Base-by-base conservation (phyloP, 2,888 invertebrate genomes). In the Cynaeus angustus region DNA sequence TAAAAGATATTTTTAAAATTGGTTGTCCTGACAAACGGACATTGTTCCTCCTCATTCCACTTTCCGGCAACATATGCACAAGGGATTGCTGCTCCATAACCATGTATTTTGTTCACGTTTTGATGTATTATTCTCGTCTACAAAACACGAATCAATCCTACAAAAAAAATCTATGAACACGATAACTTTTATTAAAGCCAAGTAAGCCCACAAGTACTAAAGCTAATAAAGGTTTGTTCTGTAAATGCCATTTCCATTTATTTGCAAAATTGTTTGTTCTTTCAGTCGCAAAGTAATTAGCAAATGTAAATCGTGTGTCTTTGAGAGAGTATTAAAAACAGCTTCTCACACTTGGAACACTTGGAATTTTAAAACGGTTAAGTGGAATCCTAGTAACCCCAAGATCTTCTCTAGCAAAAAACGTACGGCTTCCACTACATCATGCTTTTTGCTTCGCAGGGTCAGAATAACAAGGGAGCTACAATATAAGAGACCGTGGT, bases 1-100 rank as follows among this genome's bases (percentile, higher is more conserved):
- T 72, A 75, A 74, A 72, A 70, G 67, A 67, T 70, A 74, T 73
- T 73, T 72, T 65, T 46, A 70, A 75, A 75, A 75, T 75, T 75
- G 75, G 68, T 71, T 67, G 71, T 75, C 72, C 66, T 71, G 37
- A 37, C 14, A 53, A 58, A 12, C 21, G 21, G 37, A 38, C 48
- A 48, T n/a, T 37, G 37, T 48, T 21, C 37, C 38, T 33, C 38
- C 61, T 14, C 46, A 13, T 46, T 5, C n/a, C 48, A 28, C 21
- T 5, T 12, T 26, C 26, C n/a, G 12, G 21, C 21, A 62, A 21
- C 33, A 41, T 21, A 61, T 62, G 62, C 62, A 62, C 16, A 28
- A 26, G 37, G 21, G 30, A 37, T 8, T 30, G 59, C 14, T 6
- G 13, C 10, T 21, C 21, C 4, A 21, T 21, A 21, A 21, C 21